Conservation (phyloP, 2,888 invertebrate species). For the Pandemis cinnamomeana region DNA sequence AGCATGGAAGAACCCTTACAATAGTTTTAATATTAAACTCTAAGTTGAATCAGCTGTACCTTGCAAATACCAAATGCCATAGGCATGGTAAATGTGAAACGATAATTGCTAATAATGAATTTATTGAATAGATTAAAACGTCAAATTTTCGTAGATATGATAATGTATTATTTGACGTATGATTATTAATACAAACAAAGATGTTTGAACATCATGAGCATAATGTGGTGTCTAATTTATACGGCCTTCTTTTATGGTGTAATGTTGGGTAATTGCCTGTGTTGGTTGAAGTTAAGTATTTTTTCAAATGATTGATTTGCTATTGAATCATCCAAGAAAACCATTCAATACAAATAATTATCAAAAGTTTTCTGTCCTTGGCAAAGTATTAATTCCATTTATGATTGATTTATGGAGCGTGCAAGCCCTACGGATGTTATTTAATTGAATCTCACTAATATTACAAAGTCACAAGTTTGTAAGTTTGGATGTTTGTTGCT, state of each 20-base stretch:
- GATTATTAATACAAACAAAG: slow-evolving; percentile 28
- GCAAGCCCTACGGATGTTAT: background rate
- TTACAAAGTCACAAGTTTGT: no score
- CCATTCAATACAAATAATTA: background rate
- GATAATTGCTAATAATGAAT: slow-evolving; percentile 29
- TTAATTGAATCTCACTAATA: no score
- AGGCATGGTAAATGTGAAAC: slow-evolving; percentile 15
- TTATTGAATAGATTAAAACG: slow-evolving; percentile 32
- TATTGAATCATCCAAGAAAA: slow-evolving; percentile 1
- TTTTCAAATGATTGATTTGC: background rate
- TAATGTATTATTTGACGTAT: slow-evolving; percentile 1
- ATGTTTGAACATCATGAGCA: slow-evolving; percentile 3
- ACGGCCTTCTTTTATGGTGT: slow-evolving; percentile 17
- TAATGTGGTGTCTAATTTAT: slow-evolving; percentile 3
- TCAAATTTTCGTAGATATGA: slow-evolving; percentile 4
- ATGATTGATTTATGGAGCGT: background rate
- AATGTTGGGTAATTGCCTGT: slow-evolving; percentile 7
- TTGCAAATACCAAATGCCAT: slow-evolving; percentile 5
- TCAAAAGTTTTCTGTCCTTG: background rate
- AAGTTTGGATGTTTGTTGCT: no score
- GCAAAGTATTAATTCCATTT: background rate
- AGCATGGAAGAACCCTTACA: background rate
- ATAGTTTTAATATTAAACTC: background rate
- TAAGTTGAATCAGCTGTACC: background rate
- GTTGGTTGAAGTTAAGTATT: background rate